phyloP scores from a whole-genome alignment of 1,140 invertebrate species.

The Geopemphigus sp. region DNA sequence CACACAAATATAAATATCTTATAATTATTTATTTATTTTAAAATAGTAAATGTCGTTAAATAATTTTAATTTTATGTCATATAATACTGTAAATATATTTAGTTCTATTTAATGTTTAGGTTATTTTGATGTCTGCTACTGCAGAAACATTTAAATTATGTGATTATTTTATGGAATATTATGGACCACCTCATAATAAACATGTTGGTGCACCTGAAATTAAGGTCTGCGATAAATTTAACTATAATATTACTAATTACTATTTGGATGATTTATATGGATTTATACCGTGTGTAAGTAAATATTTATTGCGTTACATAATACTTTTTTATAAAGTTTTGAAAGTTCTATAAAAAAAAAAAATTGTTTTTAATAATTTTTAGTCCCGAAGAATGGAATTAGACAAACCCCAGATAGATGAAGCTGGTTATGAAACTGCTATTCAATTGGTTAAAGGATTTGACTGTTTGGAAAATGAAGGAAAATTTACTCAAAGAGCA shows the following conservation, averaged over 20 bases:
- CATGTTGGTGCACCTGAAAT: constrained; percentile 61
- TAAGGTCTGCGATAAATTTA: constrained; percentile 59
- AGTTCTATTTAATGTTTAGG: constrained; percentile 54
- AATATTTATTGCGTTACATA: too few relatives aligned
- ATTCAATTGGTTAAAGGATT: constrained; percentile 67
- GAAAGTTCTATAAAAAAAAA: too few relatives aligned
- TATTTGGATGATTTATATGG: constrained; percentile 64
- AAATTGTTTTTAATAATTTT: neutral
- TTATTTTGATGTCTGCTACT: constrained; percentile 87
- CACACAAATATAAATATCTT: neutral
- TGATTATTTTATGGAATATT: constrained; percentile 65
- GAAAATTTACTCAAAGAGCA: constrained; percentile 54
- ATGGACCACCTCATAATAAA: constrained; percentile 58
- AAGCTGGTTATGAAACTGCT: constrained; percentile 62
- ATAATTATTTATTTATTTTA: neutral
- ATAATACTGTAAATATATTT: neutral
- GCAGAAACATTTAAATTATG: constrained; percentile 72
- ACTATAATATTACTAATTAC: constrained; percentile 62
- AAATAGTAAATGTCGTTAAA: neutral
- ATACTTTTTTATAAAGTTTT: too few relatives aligned
- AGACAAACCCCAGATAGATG: constrained; percentile 59
- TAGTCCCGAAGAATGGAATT: constrained; percentile 52
- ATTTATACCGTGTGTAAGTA: constrained; percentile 24
- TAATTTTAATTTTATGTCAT: too few relatives aligned
- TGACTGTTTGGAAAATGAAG: constrained; percentile 65